A percentile compares a stretch with the other conserved stretches of the same genome.
Conservation (phyloP, 2,888 invertebrate genomes). For the Sphaerophoria taeniata region DNA sequence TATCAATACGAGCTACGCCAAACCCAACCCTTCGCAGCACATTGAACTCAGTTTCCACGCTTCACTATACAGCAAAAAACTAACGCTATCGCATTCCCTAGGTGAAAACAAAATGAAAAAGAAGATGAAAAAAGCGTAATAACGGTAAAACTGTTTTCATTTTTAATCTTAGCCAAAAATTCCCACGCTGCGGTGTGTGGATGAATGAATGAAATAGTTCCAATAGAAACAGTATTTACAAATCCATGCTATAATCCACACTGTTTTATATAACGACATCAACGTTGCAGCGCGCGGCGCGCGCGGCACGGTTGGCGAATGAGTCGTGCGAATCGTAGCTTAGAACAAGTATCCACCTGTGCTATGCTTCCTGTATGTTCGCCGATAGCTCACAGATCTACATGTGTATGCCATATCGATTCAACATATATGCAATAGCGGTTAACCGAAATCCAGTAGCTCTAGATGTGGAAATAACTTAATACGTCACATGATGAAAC, state of each 20-base stretch:
- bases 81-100: slow-evolving; percentile 26
- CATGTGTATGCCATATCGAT: background rate
- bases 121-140: background rate
- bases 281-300: background rate
- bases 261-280: slow-evolving; percentile 34
- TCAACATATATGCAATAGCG: slow-evolving; percentile 38
- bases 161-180: slow-evolving; percentile 51
- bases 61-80: slow-evolving; percentile 16
- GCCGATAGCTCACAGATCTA: background rate
- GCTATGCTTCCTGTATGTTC: background rate
- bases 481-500: slow-evolving; percentile 55
- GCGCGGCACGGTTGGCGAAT: no score
- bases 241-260: slow-evolving; percentile 50
- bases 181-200: slow-evolving; percentile 42
- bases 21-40: background rate
- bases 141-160: slow-evolving; percentile 37
- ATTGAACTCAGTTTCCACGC: slow-evolving; percentile 29
- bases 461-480: slow-evolving; percentile 58
- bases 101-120: slow-evolving; percentile 15
- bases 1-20: background rate
- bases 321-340: no score
- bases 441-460: slow-evolving; percentile 58
- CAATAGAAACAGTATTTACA: slow-evolving; percentile 41
- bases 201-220: slow-evolving; percentile 55
- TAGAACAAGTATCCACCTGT: background rate